Conservation (phyloP, 2,888 invertebrate genomes). For the Clistopyga incitator region DNA sequence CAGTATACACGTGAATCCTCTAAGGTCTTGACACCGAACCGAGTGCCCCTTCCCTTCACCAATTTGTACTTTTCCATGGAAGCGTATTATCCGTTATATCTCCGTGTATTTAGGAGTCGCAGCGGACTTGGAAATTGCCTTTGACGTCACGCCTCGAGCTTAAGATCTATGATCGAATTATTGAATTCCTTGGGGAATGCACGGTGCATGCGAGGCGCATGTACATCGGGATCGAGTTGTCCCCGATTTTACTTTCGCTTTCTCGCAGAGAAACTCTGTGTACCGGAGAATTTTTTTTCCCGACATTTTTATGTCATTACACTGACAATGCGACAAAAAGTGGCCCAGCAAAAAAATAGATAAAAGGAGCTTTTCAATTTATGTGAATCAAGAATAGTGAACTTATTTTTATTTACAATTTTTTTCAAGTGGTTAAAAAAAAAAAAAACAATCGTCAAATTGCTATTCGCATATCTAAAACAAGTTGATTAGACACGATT, state of each 20-base stretch:
- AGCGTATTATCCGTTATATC: conserved; percentile 11
- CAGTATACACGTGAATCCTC: conserved; percentile 6
- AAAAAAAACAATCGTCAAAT: too few species aligned
- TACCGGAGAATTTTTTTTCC: too few species aligned
- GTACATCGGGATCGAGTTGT: neutral
- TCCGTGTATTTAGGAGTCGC: neutral
- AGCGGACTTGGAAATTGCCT: neutral
- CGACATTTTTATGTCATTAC: too few species aligned
- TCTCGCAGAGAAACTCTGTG: neutral
- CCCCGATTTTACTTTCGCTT: neutral
- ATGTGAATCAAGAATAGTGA: too few species aligned
- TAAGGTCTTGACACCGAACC: conserved; percentile 26
- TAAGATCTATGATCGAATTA: neutral
- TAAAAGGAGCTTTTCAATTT: too few species aligned
- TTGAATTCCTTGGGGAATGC: neutral
- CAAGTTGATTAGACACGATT: too few species aligned
- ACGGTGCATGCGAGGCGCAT: neutral
- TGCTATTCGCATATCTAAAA: too few species aligned
- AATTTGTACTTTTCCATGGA: conserved; percentile 29
- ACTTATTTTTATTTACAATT: neutral
- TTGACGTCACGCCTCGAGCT: neutral
- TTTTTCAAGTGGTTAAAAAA: too few species aligned
- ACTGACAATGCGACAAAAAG: too few species aligned
- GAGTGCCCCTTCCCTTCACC: neutral
- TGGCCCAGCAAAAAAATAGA: too few species aligned